These are phyloP conservation scores for Etheostoma spectabile DNA, from an alignment of 2,113 vertebrate genomes.

Conservation along the genomic window DNA sequence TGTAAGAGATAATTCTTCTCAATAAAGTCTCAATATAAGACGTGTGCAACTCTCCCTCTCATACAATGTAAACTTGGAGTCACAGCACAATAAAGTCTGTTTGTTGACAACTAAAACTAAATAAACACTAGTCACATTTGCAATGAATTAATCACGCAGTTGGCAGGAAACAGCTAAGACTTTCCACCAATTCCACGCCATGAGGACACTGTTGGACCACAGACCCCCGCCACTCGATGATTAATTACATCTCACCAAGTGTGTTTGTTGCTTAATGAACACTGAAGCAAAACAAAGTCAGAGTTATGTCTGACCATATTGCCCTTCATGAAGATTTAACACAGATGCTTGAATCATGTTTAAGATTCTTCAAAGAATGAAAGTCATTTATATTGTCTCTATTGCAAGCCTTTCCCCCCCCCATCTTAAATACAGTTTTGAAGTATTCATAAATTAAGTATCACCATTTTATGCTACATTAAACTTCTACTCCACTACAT, in stretches of 20 bases:
- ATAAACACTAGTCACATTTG: constrained; percentile 27
- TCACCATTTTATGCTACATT: background rate
- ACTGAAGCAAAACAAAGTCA: constrained; percentile 34
- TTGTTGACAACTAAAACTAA: constrained; percentile 26
- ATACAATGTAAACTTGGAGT: constrained; percentile 11
- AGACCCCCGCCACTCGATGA: constrained; percentile 2
- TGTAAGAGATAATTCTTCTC: background rate
- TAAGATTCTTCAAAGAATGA: background rate
- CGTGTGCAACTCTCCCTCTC: background rate
- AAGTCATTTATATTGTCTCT: background rate
- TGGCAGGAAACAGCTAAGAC: constrained; percentile 12
- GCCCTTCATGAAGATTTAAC: constrained; percentile 17
- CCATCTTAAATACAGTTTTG: background rate
- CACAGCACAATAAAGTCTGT: constrained; percentile 23
- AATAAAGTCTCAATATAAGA: background rate
- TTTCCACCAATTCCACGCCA: constrained; percentile 28
- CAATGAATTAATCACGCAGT: constrained; percentile 36
- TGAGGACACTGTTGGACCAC: constrained; percentile 4
- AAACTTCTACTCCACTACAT: background rate
- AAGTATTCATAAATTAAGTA: background rate
- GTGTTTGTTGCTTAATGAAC: constrained; percentile 41
- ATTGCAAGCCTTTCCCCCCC: too few species aligned
- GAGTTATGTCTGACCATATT: constrained; percentile 2
- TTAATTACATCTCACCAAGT: constrained; percentile 27
- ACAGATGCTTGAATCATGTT: constrained; percentile 19